Evolutionary conservation across 2,888 invertebrate genomes (phyloP).

Genomic region (Rotaria socialis): DNA sequence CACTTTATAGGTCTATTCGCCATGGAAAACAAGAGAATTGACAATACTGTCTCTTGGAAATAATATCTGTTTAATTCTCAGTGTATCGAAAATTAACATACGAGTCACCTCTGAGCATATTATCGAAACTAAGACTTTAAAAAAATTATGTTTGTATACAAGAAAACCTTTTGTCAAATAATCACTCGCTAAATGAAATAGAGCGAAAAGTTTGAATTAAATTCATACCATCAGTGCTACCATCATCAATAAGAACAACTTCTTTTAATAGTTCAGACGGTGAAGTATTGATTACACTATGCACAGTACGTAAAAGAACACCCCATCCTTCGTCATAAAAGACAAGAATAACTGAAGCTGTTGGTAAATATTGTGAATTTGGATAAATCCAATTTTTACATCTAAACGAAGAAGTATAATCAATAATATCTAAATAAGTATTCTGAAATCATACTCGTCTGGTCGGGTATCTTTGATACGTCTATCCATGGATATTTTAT

Average conservation of each 20-base stretch:
- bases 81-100: too few relatives aligned
- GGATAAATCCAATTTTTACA: conserved; percentile 90
- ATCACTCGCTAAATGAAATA: too few relatives aligned
- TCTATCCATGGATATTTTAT: conserved; percentile 87
- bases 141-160: too few relatives aligned
- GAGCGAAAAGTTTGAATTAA: too few relatives aligned
- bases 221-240: conserved; percentile 59
- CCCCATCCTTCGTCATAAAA: conserved; percentile 73
- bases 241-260: conserved; percentile 62
- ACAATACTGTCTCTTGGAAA: too few relatives aligned
- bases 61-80: too few relatives aligned
- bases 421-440: conserved; percentile 36
- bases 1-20: too few relatives aligned
- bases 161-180: too few relatives aligned
- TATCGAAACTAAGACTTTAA: too few relatives aligned
- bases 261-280: conserved; percentile 61
- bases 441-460: conserved; percentile 66
- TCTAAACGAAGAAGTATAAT: conserved; percentile 56
- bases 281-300: conserved; percentile 60
- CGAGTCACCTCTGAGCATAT: too few relatives aligned
- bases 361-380: conserved; percentile 68
- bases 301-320: conserved; percentile 57
- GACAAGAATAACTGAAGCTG: conserved; percentile 85
- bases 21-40: too few relatives aligned
- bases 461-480: conserved; percentile 82